These are phyloP conservation scores for Aleadryas rufinucha DNA, from an alignment of 2,113 vertebrate species.

Conservation along the genomic window DNA sequence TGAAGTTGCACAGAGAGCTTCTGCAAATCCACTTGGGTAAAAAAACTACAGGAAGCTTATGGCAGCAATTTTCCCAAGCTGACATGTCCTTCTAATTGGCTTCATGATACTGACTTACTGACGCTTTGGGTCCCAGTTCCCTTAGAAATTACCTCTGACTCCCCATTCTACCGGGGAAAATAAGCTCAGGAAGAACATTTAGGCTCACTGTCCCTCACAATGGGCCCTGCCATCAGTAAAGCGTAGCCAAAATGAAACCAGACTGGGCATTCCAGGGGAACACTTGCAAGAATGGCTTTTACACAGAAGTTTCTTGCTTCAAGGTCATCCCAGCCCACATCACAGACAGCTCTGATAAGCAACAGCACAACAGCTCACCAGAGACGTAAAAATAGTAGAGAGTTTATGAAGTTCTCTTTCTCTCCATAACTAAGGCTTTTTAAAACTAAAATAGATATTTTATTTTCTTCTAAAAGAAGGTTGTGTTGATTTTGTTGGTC, in stretches of 20 bases:
- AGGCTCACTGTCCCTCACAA: neutral
- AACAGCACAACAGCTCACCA: neutral
- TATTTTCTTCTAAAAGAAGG: neutral
- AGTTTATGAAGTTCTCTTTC: neutral
- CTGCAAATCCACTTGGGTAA: neutral
- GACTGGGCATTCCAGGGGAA: neutral
- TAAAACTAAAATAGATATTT: neutral
- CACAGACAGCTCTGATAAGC: neutral
- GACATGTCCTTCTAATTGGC: neutral
- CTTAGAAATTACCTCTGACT: neutral
- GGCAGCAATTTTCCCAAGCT: neutral
- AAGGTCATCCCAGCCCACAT: neutral
- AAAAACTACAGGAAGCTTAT: neutral
- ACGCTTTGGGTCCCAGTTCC: neutral
- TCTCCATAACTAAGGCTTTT: neutral
- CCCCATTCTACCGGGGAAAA: neutral
- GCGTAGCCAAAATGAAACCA: neutral
- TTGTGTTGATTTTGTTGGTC: neutral
- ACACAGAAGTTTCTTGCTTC: neutral
- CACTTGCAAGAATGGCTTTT: neutral
- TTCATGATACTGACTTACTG: neutral
- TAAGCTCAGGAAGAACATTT: neutral
- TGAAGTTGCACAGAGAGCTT: neutral
- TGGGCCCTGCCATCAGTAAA: neutral
- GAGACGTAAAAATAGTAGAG: neutral